Conservation (phyloP, 2,797 vertebrate species). For the Crax fasciolata region DNA sequence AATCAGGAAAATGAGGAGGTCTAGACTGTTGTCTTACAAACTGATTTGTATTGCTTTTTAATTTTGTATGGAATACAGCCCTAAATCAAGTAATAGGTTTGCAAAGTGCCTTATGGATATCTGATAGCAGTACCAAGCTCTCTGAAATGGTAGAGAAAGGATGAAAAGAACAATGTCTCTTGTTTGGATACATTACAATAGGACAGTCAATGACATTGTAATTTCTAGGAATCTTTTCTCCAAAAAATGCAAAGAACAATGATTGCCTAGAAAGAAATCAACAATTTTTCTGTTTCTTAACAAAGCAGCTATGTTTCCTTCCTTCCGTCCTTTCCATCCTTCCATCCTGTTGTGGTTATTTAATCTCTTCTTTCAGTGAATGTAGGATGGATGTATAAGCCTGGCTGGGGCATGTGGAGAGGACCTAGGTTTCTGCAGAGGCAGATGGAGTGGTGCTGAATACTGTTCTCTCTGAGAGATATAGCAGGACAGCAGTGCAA, state of each 20-base stretch:
- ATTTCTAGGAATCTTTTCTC: constrained; percentile 23
- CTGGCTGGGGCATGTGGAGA: not conserved
- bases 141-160: not conserved
- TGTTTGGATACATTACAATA: constrained; percentile 7
- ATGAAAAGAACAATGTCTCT: constrained; percentile 4
- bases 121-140: not conserved
- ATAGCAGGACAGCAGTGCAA: not conserved
- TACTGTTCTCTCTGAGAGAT: not conserved
- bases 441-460: not conserved
- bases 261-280: constrained; percentile 23
- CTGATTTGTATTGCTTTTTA: not conserved
- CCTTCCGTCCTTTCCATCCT: not conserved
- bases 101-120: not conserved
- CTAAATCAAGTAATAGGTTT: not conserved
- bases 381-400: not conserved
- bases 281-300: constrained; percentile 5
- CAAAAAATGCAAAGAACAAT: not conserved
- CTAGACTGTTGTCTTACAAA: not conserved
- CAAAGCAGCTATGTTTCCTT: not conserved
- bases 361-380: not conserved
- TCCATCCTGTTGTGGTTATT: not conserved
- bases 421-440: not conserved
- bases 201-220: not conserved
- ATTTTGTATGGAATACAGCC: not conserved
- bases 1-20: not conserved